Base-by-base conservation (phyloP, 30 jellyfish, hydroid and myxozoan genomes). In the Clytia hemisphaerica region DNA sequence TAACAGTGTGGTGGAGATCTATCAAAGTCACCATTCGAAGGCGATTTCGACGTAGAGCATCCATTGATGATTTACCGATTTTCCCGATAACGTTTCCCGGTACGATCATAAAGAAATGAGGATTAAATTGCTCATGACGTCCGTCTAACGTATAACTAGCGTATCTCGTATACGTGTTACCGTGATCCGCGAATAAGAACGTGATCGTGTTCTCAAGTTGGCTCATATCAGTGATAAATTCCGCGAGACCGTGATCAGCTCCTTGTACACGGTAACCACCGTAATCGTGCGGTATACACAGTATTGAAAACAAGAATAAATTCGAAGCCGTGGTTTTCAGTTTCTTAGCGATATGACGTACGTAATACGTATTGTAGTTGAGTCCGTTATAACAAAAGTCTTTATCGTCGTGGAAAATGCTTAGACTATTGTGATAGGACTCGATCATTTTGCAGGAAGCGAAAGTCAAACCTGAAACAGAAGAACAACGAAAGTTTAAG, bases 91-190 rank as follows among this genome's bases (percentile, higher is more conserved):
- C 93, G 1, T 73, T 76, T 24, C 45, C 59, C 14, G 98, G 95
- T 32, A 89, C 36, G 6, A 89, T 54, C 93, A 89, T 77, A 48
- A 89, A 89, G 51, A 89, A 36, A 12, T 85, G 70, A 0, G 98
- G 98, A 58, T 89, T 93, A 49, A 44, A 70, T 95, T 80, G 81
- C 37, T 87, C 97, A 54, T 44, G 80, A 3, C 94, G 82, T n/a
- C 97, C 97, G 28, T 87, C 97, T 57, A 68, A 27, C 51, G 72
- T 74, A 6, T 69, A 57, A 37, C 76, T 67, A 19, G 83, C 79
- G 42, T 51, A 87, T 21, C 22, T 25, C 59, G 97, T 87, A 67
- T 87, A 87, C 28, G 94, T 76, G 48, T 87, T 87, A 12, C 98
- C 98, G 48, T 89, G 98, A 58, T 89, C 98, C 10, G 98, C 93